phyloP scores from a whole-genome alignment of 2,888 invertebrate genomes.

The Nemurella pictetii region DNA sequence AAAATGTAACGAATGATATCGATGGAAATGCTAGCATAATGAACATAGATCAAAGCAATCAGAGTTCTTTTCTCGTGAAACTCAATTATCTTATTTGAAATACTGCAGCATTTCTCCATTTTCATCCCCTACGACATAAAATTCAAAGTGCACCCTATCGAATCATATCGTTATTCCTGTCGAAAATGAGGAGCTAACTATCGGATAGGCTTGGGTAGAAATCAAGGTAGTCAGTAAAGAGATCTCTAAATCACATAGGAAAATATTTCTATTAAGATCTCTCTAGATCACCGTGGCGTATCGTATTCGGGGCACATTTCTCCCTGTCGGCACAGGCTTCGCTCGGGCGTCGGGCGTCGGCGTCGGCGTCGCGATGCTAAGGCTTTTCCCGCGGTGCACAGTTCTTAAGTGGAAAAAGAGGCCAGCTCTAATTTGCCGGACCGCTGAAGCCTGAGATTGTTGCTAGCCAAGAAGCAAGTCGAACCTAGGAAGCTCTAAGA shows the following conservation, averaged over 20 bases:
- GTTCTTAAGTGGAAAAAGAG: background rate
- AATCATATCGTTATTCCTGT: background rate
- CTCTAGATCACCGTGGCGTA: background rate
- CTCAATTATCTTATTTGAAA: background rate
- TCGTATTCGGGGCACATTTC: background rate
- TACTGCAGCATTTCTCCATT: background rate
- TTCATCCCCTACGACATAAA: background rate
- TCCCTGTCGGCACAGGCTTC: background rate
- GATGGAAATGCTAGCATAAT: background rate
- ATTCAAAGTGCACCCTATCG: background rate
- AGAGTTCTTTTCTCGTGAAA: background rate
- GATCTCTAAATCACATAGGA: background rate
- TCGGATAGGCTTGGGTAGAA: background rate
- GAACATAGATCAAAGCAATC: background rate
- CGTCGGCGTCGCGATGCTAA: background rate
- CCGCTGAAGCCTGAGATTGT: conserved; percentile 40
- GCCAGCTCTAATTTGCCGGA: conserved; percentile 37
- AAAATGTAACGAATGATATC: background rate
- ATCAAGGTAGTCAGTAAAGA: background rate
- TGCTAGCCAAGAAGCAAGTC: conserved; percentile 10
- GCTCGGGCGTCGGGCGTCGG: background rate
- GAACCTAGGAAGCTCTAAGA: background rate
- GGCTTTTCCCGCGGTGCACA: background rate
- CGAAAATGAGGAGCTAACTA: background rate
- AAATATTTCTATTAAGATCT: background rate